A percentile compares a stretch with the other conserved stretches of the same genome.
phyloP scores from a whole-genome alignment of 2,113 vertebrate genomes.

The Zonotrichia leucophrys region DNA sequence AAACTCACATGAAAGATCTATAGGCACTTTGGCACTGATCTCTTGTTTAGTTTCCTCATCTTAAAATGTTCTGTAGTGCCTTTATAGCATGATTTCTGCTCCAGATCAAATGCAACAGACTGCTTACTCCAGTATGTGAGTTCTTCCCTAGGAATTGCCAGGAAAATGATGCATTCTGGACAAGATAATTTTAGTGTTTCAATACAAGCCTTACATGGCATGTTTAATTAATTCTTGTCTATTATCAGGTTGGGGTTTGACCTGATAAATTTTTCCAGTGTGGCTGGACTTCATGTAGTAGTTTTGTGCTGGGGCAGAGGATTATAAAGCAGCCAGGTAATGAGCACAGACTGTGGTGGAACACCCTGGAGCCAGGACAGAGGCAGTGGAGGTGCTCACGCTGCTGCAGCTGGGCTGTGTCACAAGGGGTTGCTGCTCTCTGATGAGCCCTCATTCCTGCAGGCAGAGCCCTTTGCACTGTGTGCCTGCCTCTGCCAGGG shows the following conservation, averaged over 20 bases:
- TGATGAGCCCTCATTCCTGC: neutral
- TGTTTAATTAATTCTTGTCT: neutral
- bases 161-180: neutral
- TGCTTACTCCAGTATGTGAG: neutral
- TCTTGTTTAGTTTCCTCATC: neutral
- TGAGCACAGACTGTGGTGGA: neutral
- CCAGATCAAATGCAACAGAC: neutral
- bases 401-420: neutral
- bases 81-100: neutral
- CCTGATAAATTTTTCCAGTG: neutral
- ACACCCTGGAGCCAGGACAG: neutral
- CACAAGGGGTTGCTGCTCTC: neutral
- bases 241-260: neutral
- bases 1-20: neutral
- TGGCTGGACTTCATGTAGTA: neutral
- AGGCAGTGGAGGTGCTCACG: neutral
- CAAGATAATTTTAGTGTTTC: neutral
- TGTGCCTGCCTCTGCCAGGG: neutral
- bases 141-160: neutral
- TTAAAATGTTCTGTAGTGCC: neutral
- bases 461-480: neutral
- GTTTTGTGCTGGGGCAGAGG: neutral
- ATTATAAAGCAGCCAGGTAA: neutral
- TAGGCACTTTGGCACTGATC: neutral
- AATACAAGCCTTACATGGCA: neutral